A percentile compares a stretch with the other conserved stretches of the same genome.
phyloP scores from a whole-genome alignment of 2,888 invertebrate genomes.

The Hyles lineata region DNA sequence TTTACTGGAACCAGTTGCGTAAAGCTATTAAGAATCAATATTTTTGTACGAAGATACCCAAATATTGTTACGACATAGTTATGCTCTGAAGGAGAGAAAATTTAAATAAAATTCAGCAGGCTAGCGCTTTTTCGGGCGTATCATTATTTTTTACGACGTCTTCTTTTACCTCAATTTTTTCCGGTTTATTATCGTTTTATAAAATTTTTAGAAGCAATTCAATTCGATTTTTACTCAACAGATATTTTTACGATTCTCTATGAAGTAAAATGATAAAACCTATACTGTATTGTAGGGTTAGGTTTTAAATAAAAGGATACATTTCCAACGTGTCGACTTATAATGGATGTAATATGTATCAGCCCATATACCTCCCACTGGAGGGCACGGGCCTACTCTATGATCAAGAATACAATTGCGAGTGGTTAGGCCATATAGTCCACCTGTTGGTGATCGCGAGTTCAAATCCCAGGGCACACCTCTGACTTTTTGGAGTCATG shows the following conservation, averaged over 20 bases:
- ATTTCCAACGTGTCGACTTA: too few species aligned
- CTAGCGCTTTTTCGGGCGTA: constrained; percentile 66
- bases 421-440: too few species aligned
- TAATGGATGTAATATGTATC: too few species aligned
- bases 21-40: constrained; percentile 4
- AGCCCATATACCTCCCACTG: too few species aligned
- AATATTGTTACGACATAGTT: constrained; percentile 11
- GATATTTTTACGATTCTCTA: constrained; percentile 48
- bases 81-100: not conserved
- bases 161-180: constrained; percentile 75
- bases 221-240: constrained; percentile 53
- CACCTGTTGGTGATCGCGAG: too few species aligned
- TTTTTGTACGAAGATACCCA: not conserved
- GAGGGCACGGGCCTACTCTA: too few species aligned
- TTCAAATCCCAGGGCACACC: too few species aligned
- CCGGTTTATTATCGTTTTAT: constrained; percentile 74
- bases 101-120: constrained; percentile 54
- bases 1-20: not conserved
- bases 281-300: not conserved
- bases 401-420: too few species aligned
- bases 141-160: constrained; percentile 78
- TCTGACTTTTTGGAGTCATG: too few species aligned
- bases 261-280: not conserved
- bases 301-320: not conserved
- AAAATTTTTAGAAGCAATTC: constrained; percentile 69